Conservation (phyloP, 2,888 invertebrate genomes). For the Synanthedon andrenaeformis region DNA sequence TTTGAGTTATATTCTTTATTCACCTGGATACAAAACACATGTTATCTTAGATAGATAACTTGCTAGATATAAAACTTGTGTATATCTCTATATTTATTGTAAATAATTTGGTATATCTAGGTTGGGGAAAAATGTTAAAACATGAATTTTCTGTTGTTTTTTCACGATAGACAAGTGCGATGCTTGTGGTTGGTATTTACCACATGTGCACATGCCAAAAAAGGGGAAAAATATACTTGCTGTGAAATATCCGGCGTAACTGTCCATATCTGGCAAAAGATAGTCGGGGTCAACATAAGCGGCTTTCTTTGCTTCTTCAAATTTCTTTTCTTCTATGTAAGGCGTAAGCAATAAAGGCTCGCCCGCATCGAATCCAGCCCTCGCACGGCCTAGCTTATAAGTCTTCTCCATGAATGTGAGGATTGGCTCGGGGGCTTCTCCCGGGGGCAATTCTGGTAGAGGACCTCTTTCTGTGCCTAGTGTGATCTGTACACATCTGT, state of each 20-base stretch:
- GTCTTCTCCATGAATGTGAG: conserved; percentile 52
- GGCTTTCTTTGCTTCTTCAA: conserved; percentile 58
- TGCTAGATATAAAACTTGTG: neutral
- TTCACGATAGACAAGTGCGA: too few relatives aligned
- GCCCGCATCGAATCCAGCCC: conserved; percentile 44
- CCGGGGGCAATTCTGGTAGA: conserved; percentile 50
- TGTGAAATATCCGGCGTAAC: conserved; percentile 61
- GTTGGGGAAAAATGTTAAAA: too few relatives aligned
- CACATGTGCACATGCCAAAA: too few relatives aligned
- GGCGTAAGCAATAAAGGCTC: conserved; percentile 68
- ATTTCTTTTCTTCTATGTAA: conserved; percentile 60
- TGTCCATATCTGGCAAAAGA: conserved; percentile 54
- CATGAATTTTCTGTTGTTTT: too few relatives aligned
- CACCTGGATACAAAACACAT: conserved; percentile 55
- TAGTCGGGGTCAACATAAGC: conserved; percentile 50
- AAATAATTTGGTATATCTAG: too few relatives aligned
- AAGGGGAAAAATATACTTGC: conserved; percentile 19
- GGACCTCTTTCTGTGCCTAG: conserved; percentile 24
- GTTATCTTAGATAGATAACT: neutral
- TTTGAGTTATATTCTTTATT: conserved; percentile 82
- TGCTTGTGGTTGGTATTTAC: too few relatives aligned
- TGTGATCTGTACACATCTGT: conserved; percentile 30
- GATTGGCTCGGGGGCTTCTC: conserved; percentile 59
- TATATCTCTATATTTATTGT: too few relatives aligned
- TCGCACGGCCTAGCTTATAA: conserved; percentile 32